A percentile compares a stretch with the other conserved stretches of the same genome.
These are phyloP conservation scores for Neosalanx taihuensis DNA, from an alignment of 2,797 vertebrate species.

Conservation along the genomic window DNA sequence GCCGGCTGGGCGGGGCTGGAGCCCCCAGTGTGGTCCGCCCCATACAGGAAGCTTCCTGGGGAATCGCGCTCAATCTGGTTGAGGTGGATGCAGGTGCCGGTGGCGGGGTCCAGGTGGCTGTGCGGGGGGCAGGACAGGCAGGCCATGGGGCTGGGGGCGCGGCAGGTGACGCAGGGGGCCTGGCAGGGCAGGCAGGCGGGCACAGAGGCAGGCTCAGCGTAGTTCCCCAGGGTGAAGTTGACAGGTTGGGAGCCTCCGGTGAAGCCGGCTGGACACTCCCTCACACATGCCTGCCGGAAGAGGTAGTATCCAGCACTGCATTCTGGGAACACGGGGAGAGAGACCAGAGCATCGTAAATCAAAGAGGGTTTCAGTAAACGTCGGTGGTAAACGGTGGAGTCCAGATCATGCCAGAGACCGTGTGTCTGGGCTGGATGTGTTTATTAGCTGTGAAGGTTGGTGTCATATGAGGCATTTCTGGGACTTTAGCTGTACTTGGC, in stretches of 20 bases:
- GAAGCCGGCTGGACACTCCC: conserved; percentile 82
- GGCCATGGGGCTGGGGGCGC: conserved; percentile 71
- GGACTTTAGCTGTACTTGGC: not conserved
- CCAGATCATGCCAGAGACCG: not conserved
- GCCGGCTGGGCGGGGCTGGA: conserved; percentile 32
- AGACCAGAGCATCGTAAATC: too few species aligned
- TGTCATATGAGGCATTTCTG: not conserved
- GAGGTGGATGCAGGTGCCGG: conserved; percentile 83
- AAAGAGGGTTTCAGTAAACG: too few species aligned
- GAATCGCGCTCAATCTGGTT: conserved; percentile 89
- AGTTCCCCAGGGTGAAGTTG: conserved; percentile 79
- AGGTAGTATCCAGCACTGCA: conserved; percentile 88
- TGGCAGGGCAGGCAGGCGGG: conserved; percentile 86
- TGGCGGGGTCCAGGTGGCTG: conserved; percentile 78
- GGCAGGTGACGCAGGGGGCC: conserved; percentile 85
- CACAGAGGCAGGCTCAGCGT: conserved; percentile 68
- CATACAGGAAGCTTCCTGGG: conserved; percentile 64
- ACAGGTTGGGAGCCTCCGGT: conserved; percentile 66
- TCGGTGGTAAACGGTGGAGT: too few species aligned
- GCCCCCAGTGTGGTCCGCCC: conserved; percentile 22
- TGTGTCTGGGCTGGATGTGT: not conserved
- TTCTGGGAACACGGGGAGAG: conserved; percentile 68
- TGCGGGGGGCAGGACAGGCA: conserved; percentile 90
- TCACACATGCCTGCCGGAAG: conserved; percentile 87
- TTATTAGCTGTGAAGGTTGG: not conserved